phyloP scores from a whole-genome alignment of 2,113 vertebrate species.

The Rhinolophus ferrumequinum region DNA sequence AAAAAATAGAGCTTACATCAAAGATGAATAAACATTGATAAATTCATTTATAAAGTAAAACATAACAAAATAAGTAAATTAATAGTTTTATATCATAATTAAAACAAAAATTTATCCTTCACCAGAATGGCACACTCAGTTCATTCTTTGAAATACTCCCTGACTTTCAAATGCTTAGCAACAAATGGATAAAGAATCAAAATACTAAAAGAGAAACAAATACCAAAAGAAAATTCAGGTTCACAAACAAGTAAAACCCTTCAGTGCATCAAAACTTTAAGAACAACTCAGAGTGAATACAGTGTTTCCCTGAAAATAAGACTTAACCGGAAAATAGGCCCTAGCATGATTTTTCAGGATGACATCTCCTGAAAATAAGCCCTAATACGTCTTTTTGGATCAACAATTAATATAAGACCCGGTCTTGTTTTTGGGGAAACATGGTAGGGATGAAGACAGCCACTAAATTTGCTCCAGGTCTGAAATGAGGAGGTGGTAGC shows the following conservation, averaged over 20 bases:
- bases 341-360: too few relatives aligned
- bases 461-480: neutral
- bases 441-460: neutral
- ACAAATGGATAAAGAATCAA: neutral
- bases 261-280: neutral
- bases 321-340: too few relatives aligned
- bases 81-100: neutral
- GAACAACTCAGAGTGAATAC: neutral
- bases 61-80: neutral
- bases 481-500: neutral
- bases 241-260: neutral
- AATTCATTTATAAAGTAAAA: slow-evolving; percentile 1
- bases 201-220: neutral
- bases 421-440: too few relatives aligned
- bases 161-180: neutral
- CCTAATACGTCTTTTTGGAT: too few relatives aligned
- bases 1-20: neutral
- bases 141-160: neutral
- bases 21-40: neutral
- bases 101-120: neutral
- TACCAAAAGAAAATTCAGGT: neutral
- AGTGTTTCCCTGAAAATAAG: too few relatives aligned
- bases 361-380: too few relatives aligned
- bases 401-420: too few relatives aligned
- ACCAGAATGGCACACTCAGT: neutral